These are phyloP conservation scores for Willisornis vidua DNA, from an alignment of 2,113 vertebrate genomes.

Conservation along the genomic window DNA sequence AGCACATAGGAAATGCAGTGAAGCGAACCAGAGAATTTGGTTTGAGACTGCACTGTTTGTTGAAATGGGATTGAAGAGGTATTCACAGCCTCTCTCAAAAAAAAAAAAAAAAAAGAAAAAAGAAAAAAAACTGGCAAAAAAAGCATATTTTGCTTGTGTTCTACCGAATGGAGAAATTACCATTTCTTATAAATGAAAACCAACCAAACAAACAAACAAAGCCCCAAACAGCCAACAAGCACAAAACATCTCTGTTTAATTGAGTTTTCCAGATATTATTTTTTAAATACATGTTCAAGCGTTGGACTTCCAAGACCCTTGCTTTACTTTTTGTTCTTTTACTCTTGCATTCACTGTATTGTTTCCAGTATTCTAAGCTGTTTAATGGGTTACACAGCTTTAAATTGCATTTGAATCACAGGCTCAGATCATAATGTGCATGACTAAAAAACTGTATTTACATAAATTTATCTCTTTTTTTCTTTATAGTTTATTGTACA, in stretches of 20 bases:
- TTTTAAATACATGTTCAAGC: not conserved
- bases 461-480: not conserved
- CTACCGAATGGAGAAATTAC: not conserved
- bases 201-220: too few relatives aligned
- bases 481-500: not conserved
- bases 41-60: not conserved
- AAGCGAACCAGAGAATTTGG: not conserved
- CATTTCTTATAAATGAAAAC: not conserved
- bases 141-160: not conserved
- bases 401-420: conserved; percentile 3
- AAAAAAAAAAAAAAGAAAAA: fast-evolving
- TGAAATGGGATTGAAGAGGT: not conserved
- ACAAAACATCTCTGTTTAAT: not conserved
- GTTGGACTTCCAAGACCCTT: not conserved
- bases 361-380: not conserved
- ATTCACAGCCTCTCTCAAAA: not conserved
- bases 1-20: not conserved
- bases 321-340: not conserved
- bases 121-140: fast-evolving
- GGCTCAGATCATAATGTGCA: not conserved
- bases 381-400: conserved; percentile 11
- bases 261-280: not conserved
- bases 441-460: not conserved
- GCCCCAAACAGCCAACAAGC: not conserved
- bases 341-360: not conserved